These are phyloP conservation scores for Ictalurus punctatus DNA, from an alignment of 2,113 vertebrate species.

Conservation along the genomic window DNA sequence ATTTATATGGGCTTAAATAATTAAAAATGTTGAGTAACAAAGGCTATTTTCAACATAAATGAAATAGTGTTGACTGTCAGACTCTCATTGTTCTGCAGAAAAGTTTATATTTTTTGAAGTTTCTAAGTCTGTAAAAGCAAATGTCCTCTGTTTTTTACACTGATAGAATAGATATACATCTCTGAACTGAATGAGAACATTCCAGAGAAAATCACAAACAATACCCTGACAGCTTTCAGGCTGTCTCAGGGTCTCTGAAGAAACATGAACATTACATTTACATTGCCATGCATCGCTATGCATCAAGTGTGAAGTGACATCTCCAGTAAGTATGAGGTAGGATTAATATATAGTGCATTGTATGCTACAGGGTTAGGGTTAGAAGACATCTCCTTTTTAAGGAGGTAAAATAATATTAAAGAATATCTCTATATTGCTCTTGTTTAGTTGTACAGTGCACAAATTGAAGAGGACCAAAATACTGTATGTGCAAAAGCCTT, in stretches of 20 bases:
- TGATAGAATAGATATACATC: neutral
- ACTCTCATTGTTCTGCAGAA: conserved; percentile 13
- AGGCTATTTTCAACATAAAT: conserved; percentile 28
- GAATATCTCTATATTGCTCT: neutral
- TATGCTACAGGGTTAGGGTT: neutral
- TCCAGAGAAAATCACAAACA: neutral
- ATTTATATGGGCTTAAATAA: conserved; percentile 51
- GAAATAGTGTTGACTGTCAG: conserved; percentile 4
- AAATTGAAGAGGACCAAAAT: neutral
- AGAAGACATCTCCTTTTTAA: neutral
- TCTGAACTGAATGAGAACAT: conserved; percentile 7
- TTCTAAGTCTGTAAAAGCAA: neutral
- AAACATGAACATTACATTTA: neutral
- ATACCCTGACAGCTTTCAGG: neutral
- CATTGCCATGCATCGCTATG: neutral
- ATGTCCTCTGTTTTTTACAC: neutral
- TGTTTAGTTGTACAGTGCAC: neutral
- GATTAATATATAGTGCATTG: neutral
- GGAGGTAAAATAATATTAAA: neutral
- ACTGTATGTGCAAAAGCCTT: neutral
- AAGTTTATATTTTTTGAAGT: conserved; percentile 9
- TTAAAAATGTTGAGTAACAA: conserved; percentile 51
- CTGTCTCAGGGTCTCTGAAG: neutral
- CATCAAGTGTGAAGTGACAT: neutral
- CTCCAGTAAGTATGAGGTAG: neutral